phyloP scores from a whole-genome alignment of 2,797 vertebrate genomes.

The Neosilurus mollespiculum region DNA sequence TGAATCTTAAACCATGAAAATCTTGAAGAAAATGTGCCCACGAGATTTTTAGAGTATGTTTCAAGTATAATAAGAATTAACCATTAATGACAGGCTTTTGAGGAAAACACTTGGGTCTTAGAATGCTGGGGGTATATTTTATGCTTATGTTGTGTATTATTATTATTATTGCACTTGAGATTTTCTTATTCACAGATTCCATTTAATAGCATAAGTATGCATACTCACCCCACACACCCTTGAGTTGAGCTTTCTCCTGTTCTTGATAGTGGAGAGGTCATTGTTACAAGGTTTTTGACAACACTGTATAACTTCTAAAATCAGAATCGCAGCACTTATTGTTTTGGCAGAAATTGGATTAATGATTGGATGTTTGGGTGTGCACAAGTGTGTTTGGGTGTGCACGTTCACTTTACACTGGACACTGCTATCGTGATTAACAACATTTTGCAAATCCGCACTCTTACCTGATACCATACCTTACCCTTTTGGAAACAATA shows the following conservation, averaged over 20 bases:
- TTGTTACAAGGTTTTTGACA: slow-evolving; percentile 29
- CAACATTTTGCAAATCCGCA: slow-evolving; percentile 18
- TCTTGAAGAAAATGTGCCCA: background rate
- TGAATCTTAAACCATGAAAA: background rate
- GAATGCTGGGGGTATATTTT: slow-evolving; percentile 8
- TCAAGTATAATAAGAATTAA: background rate
- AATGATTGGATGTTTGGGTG: background rate
- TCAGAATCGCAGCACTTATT: slow-evolving; percentile 10
- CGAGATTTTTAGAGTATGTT: background rate
- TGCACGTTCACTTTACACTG: slow-evolving; percentile 5
- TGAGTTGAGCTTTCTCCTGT: background rate
- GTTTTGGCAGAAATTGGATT: slow-evolving; percentile 2
- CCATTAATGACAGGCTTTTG: slow-evolving; percentile 24
- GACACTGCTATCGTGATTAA: slow-evolving; percentile 6
- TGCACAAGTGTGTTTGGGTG: slow-evolving; percentile 15
- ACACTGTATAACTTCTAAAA: slow-evolving; percentile 14
- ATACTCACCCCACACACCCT: background rate
- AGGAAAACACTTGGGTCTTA: slow-evolving; percentile 9
- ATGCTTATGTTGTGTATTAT: slow-evolving; percentile 1
- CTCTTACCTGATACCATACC: background rate
- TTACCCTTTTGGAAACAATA: background rate
- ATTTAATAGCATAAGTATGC: slow-evolving; percentile 8
- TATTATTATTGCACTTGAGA: slow-evolving; percentile 42
- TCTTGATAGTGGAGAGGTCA: slow-evolving; percentile 9
- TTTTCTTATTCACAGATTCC: slow-evolving; percentile 36